These are phyloP conservation scores for Carlito syrichta DNA, from an alignment of 2,113 vertebrate species.

Conservation along the genomic window DNA sequence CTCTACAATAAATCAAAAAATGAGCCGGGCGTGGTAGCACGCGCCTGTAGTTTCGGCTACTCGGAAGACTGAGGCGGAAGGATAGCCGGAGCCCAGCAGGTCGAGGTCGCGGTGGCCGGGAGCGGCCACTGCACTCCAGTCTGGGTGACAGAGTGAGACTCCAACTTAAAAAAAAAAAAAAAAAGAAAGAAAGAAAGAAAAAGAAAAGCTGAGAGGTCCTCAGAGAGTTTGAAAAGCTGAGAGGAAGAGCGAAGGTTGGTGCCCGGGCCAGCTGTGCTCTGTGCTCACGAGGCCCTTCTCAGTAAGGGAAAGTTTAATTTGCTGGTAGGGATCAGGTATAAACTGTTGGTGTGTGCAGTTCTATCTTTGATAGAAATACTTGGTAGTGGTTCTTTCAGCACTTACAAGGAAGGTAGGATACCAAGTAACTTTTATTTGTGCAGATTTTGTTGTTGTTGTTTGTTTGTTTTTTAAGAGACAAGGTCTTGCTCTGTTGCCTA, in stretches of 20 bases:
- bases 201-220: background rate
- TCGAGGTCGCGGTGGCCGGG: too few relatives aligned
- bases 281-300: background rate
- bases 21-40: too few relatives aligned
- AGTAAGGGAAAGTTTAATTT: too few relatives aligned
- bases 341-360: background rate
- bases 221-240: background rate
- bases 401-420: background rate
- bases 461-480: background rate
- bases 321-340: background rate
- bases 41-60: too few relatives aligned
- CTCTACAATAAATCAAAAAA: too few relatives aligned
- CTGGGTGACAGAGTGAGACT: too few relatives aligned
- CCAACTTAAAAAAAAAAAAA: too few relatives aligned
- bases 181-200: too few relatives aligned
- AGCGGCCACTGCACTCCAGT: too few relatives aligned
- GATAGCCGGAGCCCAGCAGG: too few relatives aligned
- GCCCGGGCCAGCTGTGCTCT: background rate
- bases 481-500: background rate
- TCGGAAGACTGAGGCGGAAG: too few relatives aligned
- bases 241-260: background rate
- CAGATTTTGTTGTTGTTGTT: background rate
- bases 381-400: background rate
- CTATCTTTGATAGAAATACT: background rate
- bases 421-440: background rate